Evolutionary conservation across 2,113 vertebrate species (phyloP), one percentile per base, ranked within the genome.

Genomic region (Condylura cristata): DNA sequence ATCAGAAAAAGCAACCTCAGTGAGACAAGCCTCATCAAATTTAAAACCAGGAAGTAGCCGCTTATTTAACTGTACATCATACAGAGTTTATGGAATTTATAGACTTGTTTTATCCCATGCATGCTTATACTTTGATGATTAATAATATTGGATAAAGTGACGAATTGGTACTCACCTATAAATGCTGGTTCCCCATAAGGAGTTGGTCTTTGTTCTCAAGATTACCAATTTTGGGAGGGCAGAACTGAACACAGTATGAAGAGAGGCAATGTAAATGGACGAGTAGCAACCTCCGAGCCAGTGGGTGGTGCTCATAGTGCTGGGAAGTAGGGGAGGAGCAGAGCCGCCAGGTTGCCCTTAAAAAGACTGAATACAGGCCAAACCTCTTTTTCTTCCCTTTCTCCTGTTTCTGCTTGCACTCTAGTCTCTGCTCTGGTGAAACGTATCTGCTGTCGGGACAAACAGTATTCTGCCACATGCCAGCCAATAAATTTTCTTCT

Each of bases 11-110:
- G 10, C 37, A 70, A 76, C 16, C 20, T 81, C 60, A 66, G 51
- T 53, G 65, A 95, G 72, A 60, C 30, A 90, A 44, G 71, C 14
- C 61, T 86, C 28, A 83, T 79, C 60, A 65, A 74, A 20, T 46
- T 92, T 63, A 92, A 90, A 92, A 85, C 4, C 85, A 79, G 58
- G 44, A 92, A 95, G 85, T 44, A 48, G 11, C 60, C 61, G n/a
- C 34, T 28, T 10, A 80, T 41, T 44, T 85, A 56, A 90, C 26
- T 78, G 32, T 53, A 48, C 17, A 44, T 68, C 53, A 61, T 39
- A 68, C 10, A 74, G 56, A 60, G 12, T 76, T 75, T 34, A 68
- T 39, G 34, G 12, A 91, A 80, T 88, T 66, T 72, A 48, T 6
- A 51, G 32, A 53, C 34, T 13, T 82, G 56, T 70, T 82, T 71